These are phyloP conservation scores for Leucoraja erinaceus DNA, from an alignment of 2,113 vertebrate species.

Conservation along the genomic window DNA sequence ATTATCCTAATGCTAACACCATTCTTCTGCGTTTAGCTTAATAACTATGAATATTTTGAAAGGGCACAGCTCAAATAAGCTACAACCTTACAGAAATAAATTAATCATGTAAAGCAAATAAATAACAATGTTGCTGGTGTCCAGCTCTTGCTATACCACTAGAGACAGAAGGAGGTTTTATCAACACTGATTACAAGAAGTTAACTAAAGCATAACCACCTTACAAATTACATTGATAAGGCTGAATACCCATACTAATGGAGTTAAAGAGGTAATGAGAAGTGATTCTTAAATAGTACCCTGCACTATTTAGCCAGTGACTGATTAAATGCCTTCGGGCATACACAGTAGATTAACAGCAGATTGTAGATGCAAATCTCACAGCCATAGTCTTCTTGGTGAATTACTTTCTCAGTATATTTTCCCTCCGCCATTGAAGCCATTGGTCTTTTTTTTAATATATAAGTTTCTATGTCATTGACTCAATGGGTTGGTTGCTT, in stretches of 20 bases:
- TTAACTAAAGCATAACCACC: not conserved
- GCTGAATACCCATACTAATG: not conserved
- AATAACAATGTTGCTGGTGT: not conserved
- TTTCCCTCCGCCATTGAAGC: not conserved
- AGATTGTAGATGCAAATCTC: not conserved
- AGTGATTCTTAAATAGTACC: not conserved
- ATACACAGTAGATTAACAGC: not conserved
- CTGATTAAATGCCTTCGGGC: not conserved
- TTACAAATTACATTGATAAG: conserved; percentile 17
- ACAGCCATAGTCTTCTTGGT: not conserved
- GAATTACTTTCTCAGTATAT: not conserved
- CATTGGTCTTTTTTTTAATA: not conserved
- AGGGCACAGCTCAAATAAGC: not conserved
- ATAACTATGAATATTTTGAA: not conserved
- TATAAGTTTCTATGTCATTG: too few species aligned
- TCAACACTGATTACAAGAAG: not conserved
- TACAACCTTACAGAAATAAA: too few species aligned
- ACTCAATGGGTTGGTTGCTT: not conserved
- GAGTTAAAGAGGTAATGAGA: not conserved
- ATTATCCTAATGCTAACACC: not conserved
- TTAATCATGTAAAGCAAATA: not conserved
- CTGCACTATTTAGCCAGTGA: not conserved
- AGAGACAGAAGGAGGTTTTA: not conserved
- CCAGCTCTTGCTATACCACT: not conserved
- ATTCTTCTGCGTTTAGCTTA: too few species aligned